These are phyloP conservation scores for Nomada fucata DNA, from an alignment of 2,888 invertebrate species.

Conservation along the genomic window DNA sequence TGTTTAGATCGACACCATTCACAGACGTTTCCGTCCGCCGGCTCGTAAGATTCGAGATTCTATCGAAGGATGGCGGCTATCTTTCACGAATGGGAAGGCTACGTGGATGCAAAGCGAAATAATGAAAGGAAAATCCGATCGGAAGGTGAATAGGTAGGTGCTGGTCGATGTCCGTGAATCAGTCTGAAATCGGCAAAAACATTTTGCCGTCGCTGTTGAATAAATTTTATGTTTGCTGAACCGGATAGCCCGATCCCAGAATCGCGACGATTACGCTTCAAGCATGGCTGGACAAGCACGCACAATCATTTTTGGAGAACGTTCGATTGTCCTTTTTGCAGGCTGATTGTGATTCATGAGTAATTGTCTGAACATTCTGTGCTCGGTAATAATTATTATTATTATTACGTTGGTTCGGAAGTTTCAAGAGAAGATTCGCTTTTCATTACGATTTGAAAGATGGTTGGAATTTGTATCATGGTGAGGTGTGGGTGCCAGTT, in stretches of 20 bases:
- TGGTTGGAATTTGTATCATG: too few relatives aligned
- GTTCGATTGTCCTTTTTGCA: not conserved
- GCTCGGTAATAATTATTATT: not conserved
- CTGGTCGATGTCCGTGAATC: slow-evolving; percentile 22
- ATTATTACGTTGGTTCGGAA: not conserved
- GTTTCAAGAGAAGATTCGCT: not conserved
- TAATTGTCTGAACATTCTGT: not conserved
- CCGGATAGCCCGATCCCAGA: not conserved
- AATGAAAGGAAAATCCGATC: slow-evolving; percentile 49
- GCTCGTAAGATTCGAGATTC: slow-evolving; percentile 54
- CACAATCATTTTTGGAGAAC: slow-evolving; percentile 13
- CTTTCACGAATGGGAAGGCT: slow-evolving; percentile 33
- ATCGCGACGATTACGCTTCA: not conserved
- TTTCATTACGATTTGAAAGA: not conserved
- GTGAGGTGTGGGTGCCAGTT: too few relatives aligned
- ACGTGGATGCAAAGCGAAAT: slow-evolving; percentile 58
- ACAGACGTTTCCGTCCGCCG: slow-evolving; percentile 66
- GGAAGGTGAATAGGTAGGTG: slow-evolving; percentile 32
- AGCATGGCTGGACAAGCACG: slow-evolving; percentile 1
- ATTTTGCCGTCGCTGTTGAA: slow-evolving; percentile 11
- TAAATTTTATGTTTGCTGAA: slow-evolving; percentile 5
- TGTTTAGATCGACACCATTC: slow-evolving; percentile 79
- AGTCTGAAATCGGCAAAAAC: slow-evolving; percentile 1
- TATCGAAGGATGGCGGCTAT: slow-evolving; percentile 41
- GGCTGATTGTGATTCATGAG: not conserved